Conservation (phyloP, 2,888 invertebrate species). For the Pyrrhia umbra region DNA sequence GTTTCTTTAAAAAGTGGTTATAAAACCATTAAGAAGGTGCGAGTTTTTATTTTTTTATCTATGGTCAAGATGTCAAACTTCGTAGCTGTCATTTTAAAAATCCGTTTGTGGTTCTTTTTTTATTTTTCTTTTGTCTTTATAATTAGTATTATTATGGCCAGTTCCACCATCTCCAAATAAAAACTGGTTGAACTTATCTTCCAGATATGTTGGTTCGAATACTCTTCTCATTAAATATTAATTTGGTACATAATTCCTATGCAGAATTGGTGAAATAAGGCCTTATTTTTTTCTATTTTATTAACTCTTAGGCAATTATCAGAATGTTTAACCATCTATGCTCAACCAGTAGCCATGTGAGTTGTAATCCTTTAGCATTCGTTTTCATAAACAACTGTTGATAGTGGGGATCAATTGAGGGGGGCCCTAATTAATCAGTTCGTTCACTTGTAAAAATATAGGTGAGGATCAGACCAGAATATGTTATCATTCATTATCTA, state of each 20-base stretch:
- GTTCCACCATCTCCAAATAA: no score
- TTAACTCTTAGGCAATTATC: background rate
- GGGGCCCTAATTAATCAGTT: slow-evolving; percentile 37
- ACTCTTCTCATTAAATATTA: no score
- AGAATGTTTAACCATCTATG: background rate
- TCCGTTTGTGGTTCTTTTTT: background rate
- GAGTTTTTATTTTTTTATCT: slow-evolving; percentile 22
- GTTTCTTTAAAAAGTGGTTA: slow-evolving; percentile 47
- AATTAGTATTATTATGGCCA: background rate
- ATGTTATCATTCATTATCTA: background rate
- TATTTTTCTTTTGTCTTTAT: background rate
- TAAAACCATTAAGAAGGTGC: slow-evolving; percentile 43
- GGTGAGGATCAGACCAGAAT: slow-evolving; percentile 30
- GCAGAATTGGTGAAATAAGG: no score
- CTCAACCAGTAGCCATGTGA: slow-evolving; percentile 43
- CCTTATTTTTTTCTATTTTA: background rate
- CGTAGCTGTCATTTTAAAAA: slow-evolving; percentile 10
- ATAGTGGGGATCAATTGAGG: slow-evolving; percentile 28
- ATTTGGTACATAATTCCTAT: no score
- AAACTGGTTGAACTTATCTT: no score
- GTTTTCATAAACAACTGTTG: slow-evolving; percentile 53
- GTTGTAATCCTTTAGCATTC: slow-evolving; percentile 40
- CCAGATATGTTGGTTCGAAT: no score
- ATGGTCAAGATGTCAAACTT: slow-evolving; percentile 6
- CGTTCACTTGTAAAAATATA: slow-evolving; percentile 35